Conservation (phyloP, 2,113 vertebrate genomes). For the Ceyx margarethae region DNA sequence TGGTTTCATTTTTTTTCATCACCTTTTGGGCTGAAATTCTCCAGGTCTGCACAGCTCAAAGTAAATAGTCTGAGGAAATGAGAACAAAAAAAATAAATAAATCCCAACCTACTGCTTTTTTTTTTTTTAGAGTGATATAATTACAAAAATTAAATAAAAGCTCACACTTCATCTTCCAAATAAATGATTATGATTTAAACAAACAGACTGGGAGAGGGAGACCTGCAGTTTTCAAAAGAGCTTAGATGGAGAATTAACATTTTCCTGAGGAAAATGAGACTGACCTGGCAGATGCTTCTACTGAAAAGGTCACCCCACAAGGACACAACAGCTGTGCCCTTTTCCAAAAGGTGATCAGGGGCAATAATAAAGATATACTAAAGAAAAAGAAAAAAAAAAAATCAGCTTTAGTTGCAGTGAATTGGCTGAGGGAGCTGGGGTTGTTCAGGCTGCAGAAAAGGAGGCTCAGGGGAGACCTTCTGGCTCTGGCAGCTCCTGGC, state of each 20-base stretch:
- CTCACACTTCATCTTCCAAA: conserved; percentile 16
- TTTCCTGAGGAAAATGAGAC: not conserved
- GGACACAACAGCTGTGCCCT: not conserved
- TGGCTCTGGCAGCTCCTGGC: too few relatives aligned
- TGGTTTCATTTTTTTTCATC: not conserved
- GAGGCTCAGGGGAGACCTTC: too few relatives aligned
- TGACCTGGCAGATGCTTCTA: not conserved
- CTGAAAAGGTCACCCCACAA: not conserved
- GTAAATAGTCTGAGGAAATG: conserved; percentile 21
- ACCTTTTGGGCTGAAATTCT: conserved; percentile 16
- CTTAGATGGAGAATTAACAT: not conserved
- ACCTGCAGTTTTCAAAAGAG: not conserved
- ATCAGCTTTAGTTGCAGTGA: not conserved
- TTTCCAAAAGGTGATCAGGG: not conserved
- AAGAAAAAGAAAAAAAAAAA: not conserved
- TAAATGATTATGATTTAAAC: conserved; percentile 3
- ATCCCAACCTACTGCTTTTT: not conserved
- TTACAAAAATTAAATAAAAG: conserved; percentile 17
- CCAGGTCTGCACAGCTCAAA: not conserved
- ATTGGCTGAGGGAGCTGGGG: not conserved
- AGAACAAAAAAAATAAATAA: not conserved
- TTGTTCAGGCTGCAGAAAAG: too few relatives aligned
- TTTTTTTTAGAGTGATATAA: not conserved
- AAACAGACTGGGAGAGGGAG: not conserved
- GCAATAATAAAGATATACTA: not conserved